Percentiles rank a stretch among this genome's conserved stretches.
Evolutionary conservation across 2,888 invertebrate species (phyloP).

Genomic region (Amblyjoppa proteus): DNA sequence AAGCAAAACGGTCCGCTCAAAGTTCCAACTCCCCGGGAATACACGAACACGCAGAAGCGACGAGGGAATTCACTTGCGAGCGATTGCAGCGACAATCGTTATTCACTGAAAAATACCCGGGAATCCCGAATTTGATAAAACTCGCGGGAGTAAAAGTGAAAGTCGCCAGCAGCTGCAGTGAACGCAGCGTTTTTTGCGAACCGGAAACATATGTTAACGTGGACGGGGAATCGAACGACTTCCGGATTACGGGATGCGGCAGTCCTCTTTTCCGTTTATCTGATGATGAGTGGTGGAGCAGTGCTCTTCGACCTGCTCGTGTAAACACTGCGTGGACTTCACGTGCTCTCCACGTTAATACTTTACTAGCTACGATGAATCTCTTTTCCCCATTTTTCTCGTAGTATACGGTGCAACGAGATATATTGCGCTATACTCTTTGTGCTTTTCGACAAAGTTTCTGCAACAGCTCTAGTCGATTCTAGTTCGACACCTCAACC

Average conservation of each 20-base stretch:
- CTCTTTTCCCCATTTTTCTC: too few relatives aligned
- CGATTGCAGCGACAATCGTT: constrained; percentile 55
- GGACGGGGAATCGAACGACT: background rate
- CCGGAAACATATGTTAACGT: background rate
- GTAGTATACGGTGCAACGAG: too few relatives aligned
- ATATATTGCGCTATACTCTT: too few relatives aligned
- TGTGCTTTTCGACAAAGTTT: too few relatives aligned
- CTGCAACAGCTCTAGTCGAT: too few relatives aligned
- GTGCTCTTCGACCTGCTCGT: too few relatives aligned
- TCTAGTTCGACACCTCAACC: too few relatives aligned
- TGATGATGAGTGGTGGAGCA: background rate
- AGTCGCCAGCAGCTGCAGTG: background rate
- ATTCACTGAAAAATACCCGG: constrained; percentile 23
- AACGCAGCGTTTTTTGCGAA: constrained; percentile 15
- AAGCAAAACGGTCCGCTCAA: constrained; percentile 17
- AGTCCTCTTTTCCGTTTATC: constrained; percentile 9
- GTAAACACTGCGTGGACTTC: too few relatives aligned
- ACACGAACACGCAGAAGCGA: constrained; percentile 25
- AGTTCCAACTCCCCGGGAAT: constrained; percentile 18
- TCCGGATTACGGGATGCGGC: constrained; percentile 1
- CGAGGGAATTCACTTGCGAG: background rate
- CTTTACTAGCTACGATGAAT: too few relatives aligned
- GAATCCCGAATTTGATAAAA: constrained; percentile 37
- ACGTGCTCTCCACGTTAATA: too few relatives aligned
- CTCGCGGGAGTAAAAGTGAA: background rate